Base-by-base conservation (phyloP, 1,140 invertebrate species). In the Hermatobates lingyangjiaoensis region DNA sequence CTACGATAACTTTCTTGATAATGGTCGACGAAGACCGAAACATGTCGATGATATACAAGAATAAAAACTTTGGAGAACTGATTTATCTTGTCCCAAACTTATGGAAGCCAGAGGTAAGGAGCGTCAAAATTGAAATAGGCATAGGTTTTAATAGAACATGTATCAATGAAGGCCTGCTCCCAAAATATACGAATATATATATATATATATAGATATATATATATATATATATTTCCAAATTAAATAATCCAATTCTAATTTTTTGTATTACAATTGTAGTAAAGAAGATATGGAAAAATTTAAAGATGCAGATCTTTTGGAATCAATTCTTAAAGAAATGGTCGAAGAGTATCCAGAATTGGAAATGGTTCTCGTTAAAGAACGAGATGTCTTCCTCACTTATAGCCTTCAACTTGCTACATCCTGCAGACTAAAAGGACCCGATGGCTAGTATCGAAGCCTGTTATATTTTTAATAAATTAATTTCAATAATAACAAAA, bases 261-360 rank as follows among this genome's bases (percentile, higher is more conserved):
- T 21, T 44, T 52, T 50, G 4, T 14, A 30, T 54, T 20, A 53
- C 23, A 44, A 15, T 54, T 54, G 45, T 38, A 56, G 56, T 15
- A 49, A 57, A 24, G 55, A 57, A 52, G 57, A 95, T 60, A 83
- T 97, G 12, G 93, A 98, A 66, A 79, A 80, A 54, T 94, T 83
- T 63, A 97, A 96, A 66, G 76, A 88, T 59, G 78, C 79, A 56
- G 91, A 95, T 67, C 71, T 96, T 57, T 61, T 98, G 7, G 87
- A 95, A 59, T 79, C 91, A 63, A 73, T 98, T 64, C 69, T 98
- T 55, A 77, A 80, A 24, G 86, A 95, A 65, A 82, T 98, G 78
- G 79, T 87, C 3, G 85, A 79, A 28, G 81, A 97, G 62, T 98
- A 87, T 68, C 95, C 95, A 0, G 81, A 80, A 1, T 70, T 98